A percentile compares a stretch with the other conserved stretches of the same genome.
Evolutionary conservation across 2,888 invertebrate species (phyloP).

Genomic region (Cephonodes hylas): DNA sequence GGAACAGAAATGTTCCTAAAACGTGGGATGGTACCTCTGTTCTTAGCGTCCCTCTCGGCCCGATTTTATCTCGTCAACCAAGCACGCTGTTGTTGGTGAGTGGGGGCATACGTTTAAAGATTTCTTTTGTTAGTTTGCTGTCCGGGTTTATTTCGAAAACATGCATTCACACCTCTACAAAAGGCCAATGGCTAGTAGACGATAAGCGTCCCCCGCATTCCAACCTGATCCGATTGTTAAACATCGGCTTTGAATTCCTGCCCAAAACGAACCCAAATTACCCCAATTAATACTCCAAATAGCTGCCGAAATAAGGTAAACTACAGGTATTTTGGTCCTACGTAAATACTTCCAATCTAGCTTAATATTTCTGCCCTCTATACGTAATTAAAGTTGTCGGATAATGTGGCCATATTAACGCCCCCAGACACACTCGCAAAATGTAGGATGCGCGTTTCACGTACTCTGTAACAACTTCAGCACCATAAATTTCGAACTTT

Average conservation of each 20-base stretch:
- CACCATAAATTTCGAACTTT: constrained; percentile 50
- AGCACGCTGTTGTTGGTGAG: constrained; percentile 14
- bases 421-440: constrained; percentile 23
- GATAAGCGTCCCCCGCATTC: background rate
- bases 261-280: background rate
- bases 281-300: background rate
- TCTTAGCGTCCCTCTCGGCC: constrained; percentile 25
- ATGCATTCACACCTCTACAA: background rate
- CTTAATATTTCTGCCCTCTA: background rate
- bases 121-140: background rate
- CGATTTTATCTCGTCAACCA: constrained; percentile 21
- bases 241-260: background rate
- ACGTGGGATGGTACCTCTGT: constrained; percentile 47
- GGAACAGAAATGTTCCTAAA: constrained; percentile 53
- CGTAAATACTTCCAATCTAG: background rate
- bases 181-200: background rate
- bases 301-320: background rate
- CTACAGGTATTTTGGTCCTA: background rate
- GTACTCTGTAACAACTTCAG: constrained; percentile 35
- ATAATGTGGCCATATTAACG: constrained; percentile 31
- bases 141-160: background rate
- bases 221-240: background rate
- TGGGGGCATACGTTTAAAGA: background rate
- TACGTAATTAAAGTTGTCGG: constrained; percentile 12
- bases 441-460: constrained; percentile 36